These are phyloP conservation scores for Trialeurodes vaporariorum DNA, from an alignment of 1,140 invertebrate species.

Conservation along the genomic window DNA sequence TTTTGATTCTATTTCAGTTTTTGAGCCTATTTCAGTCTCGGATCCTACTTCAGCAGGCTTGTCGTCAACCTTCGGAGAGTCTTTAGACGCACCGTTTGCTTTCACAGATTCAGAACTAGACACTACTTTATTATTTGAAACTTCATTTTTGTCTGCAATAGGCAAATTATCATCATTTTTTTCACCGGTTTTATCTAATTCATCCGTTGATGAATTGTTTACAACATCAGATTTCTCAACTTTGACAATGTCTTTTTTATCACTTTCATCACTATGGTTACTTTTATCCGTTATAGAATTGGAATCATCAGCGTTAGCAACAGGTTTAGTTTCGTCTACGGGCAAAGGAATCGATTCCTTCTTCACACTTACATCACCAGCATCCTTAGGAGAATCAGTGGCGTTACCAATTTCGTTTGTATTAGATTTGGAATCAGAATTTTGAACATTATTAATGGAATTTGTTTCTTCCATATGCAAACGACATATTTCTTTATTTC, in stretches of 20 bases:
- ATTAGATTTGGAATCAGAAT: neutral
- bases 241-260: too few relatives aligned
- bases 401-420: neutral
- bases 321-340: neutral
- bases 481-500: neutral
- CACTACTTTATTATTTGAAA: too few relatives aligned
- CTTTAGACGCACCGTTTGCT: too few relatives aligned
- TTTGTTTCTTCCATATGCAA: neutral
- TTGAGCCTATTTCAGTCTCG: too few relatives aligned
- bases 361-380: neutral
- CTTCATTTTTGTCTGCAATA: too few relatives aligned
- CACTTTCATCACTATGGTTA: neutral
- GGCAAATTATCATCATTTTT: neutral
- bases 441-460: neutral
- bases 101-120: too few relatives aligned
- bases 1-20: too few relatives aligned
- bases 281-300: neutral
- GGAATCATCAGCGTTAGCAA: neutral
- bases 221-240: too few relatives aligned
- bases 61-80: too few relatives aligned
- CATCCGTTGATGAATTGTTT: neutral
- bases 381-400: neutral
- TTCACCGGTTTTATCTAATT: neutral
- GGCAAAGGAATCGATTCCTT: neutral
- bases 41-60: too few relatives aligned